Percentiles rank a stretch among this genome's conserved stretches.
These are phyloP conservation scores for Amiota mariae DNA, from an alignment of 2,888 invertebrate genomes.

Conservation along the genomic window DNA sequence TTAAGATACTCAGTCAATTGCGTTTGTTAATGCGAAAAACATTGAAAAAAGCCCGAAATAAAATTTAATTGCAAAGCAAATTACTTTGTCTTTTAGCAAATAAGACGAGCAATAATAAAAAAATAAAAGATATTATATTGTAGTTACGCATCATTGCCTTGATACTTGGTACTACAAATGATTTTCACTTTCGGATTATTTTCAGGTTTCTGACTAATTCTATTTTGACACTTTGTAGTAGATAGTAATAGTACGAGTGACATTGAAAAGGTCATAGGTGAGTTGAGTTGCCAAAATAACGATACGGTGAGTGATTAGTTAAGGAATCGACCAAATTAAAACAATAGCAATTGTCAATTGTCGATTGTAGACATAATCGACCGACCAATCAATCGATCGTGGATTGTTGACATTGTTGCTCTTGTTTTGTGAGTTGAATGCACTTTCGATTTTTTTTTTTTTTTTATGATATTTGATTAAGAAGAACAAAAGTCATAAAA, in stretches of 20 bases:
- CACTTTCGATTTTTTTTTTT: constrained; percentile 53
- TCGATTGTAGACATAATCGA: no score
- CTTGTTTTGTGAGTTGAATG: constrained; percentile 49
- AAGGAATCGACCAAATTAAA: no score
- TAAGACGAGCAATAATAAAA: no score
- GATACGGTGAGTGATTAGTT: not conserved
- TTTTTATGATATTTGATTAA: constrained; percentile 35
- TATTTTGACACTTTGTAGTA: not conserved
- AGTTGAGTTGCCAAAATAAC: not conserved
- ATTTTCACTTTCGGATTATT: constrained; percentile 14
- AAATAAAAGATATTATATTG: no score
- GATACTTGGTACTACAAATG: not conserved
- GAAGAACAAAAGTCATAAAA: not conserved
- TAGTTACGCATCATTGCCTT: constrained; percentile 21
- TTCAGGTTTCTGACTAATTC: constrained; percentile 20
- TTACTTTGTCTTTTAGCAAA: constrained; percentile 10
- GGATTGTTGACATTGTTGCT: no score
- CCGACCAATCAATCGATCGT: no score
- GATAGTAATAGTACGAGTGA: no score
- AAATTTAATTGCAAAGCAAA: constrained; percentile 9
- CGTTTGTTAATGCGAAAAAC: constrained; percentile 8
- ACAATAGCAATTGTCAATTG: no score
- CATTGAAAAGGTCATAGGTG: constrained; percentile 21
- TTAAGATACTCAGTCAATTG: not conserved
- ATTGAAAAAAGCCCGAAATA: constrained; percentile 22